These are phyloP conservation scores for Blastomussa wellsi DNA, from an alignment of 92 coral and sea anemone species.

Conservation along the genomic window DNA sequence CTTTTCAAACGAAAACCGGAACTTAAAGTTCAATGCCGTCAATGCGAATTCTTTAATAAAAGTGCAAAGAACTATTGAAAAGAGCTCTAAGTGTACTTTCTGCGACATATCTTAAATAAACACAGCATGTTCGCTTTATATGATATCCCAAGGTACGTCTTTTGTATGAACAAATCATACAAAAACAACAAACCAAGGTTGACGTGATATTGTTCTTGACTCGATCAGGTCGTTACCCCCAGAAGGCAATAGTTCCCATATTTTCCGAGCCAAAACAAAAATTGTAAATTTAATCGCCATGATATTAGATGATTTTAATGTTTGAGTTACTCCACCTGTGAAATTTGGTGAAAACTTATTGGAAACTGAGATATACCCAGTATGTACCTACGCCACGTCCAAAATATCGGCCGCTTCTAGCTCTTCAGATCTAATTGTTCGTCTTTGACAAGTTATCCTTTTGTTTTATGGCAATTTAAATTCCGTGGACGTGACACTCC, in stretches of 20 bases:
- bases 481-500: conserved; percentile 12
- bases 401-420: conserved; percentile 4
- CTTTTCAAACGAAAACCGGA: neutral
- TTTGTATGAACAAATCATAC: conserved; percentile 13
- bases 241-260: neutral
- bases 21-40: neutral
- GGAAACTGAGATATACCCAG: neutral
- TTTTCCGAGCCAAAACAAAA: neutral
- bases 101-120: conserved; percentile 23
- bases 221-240: neutral
- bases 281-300: neutral
- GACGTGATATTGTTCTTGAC: conserved; percentile 15
- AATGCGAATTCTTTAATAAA: neutral
- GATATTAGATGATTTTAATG: neutral
- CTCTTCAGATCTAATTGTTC: conserved; percentile 3
- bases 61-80: conserved; percentile 17
- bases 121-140: neutral
- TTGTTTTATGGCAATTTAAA: conserved; percentile 9
- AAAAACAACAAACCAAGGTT: conserved; percentile 12
- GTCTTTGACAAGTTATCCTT: conserved; percentile 7
- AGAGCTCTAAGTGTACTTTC: conserved; percentile 25
- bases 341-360: neutral
- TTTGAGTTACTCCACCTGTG: neutral
- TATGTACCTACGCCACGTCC: neutral
- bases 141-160: conserved; percentile 10